Conservation (phyloP, 2,888 invertebrate genomes). For the Tenthredo distinguenda region DNA sequence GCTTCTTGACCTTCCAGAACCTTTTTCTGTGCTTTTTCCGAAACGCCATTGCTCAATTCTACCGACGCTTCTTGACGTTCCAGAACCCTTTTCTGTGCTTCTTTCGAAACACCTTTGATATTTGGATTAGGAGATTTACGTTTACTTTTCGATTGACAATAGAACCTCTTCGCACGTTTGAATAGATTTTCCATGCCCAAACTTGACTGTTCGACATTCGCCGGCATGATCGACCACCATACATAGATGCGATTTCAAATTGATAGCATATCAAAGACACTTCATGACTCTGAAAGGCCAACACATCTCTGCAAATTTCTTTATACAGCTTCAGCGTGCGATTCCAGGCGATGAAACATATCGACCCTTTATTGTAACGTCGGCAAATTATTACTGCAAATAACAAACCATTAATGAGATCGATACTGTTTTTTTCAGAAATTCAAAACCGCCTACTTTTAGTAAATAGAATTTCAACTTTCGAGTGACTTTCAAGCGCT, state of each 20-base stretch:
- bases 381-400: neutral
- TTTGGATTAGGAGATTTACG: neutral
- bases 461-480: neutral
- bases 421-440: neutral
- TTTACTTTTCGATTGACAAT: neutral
- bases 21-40: neutral
- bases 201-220: neutral
- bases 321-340: neutral
- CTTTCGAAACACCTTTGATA: neutral
- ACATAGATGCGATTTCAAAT: neutral
- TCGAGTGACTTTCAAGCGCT: neutral
- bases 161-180: constrained; percentile 12
- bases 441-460: neutral
- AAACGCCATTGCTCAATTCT: neutral
- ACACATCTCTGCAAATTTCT: neutral
- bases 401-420: neutral
- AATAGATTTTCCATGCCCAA: constrained; percentile 12
- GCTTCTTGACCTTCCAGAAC: no score
- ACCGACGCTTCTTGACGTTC: no score
- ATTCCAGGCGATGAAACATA: neutral
- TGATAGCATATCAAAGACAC: neutral
- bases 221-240: neutral
- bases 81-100: neutral
- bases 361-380: neutral
- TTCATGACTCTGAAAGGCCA: neutral